Evolutionary conservation across 2,113 vertebrate species (phyloP).

Genomic region (Zingel zingel): DNA sequence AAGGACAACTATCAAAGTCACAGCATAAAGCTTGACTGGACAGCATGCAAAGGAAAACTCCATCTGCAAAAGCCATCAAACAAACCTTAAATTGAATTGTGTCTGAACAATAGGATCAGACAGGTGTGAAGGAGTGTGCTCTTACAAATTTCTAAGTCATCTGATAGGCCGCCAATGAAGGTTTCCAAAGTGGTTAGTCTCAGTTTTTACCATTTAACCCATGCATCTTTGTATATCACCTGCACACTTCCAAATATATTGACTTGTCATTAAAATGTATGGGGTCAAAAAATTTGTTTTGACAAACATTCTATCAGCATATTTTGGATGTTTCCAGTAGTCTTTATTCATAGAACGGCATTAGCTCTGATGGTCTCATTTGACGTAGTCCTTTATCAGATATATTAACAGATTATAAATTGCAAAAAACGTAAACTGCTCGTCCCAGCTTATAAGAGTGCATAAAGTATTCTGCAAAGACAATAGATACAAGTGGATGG

Average conservation of each 20-base stretch:
- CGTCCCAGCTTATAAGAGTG: background rate
- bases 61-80: background rate
- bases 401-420: background rate
- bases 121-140: too few relatives aligned
- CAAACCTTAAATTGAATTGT: background rate
- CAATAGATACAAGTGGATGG: background rate
- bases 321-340: background rate
- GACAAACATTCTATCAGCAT: background rate
- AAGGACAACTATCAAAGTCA: constrained; percentile 16
- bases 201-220: background rate
- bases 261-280: background rate
- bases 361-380: background rate
- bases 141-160: too few relatives aligned
- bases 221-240: background rate
- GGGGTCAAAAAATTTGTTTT: background rate
- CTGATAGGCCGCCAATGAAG: too few relatives aligned
- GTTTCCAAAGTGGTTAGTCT: background rate
- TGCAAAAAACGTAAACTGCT: background rate
- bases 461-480: background rate
- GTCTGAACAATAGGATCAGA: background rate
- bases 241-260: background rate
- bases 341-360: background rate
- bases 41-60: background rate
- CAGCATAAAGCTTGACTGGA: background rate
- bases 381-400: background rate